Evolutionary conservation across 1,140 invertebrate genomes (phyloP).

Genomic region (Eurosta solidaginis): DNA sequence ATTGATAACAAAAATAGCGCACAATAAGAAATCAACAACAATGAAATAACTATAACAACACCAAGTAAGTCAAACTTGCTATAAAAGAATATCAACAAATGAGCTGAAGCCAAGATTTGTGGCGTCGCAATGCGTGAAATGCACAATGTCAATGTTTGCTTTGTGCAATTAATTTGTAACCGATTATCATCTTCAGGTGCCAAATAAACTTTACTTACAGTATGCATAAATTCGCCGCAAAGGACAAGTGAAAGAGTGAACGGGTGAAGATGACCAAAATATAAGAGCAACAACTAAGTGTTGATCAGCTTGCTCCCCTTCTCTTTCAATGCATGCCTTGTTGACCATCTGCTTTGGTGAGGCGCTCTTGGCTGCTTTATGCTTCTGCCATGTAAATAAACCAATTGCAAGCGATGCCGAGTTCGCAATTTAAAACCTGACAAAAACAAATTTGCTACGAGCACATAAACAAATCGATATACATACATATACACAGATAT

Average conservation of each 20-base stretch:
- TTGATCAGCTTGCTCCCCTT: neutral
- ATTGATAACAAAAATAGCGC: too few relatives aligned
- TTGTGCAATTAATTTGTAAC: conserved; percentile 59
- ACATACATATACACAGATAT: neutral
- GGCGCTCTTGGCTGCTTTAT: neutral
- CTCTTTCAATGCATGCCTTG: neutral
- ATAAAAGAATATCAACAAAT: neutral
- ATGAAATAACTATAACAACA: neutral
- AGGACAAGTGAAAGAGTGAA: conserved; percentile 2
- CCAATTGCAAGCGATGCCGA: conserved; percentile 14
- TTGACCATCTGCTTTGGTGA: neutral
- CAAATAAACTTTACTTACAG: conserved; percentile 58
- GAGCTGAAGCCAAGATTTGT: conserved; percentile 12
- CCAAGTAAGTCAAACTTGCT: neutral
- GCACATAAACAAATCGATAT: neutral
- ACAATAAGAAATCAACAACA: too few relatives aligned
- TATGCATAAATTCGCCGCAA: conserved; percentile 19
- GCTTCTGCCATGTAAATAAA: conserved; percentile 18
- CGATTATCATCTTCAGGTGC: conserved; percentile 60
- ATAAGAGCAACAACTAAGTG: neutral
- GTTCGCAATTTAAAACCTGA: conserved; percentile 23
- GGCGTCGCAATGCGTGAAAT: conserved; percentile 11
- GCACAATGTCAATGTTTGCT: conserved; percentile 22
- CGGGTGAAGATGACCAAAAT: neutral
- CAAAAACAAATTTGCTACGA: conserved; percentile 16